Base-by-base conservation (phyloP, 53 echinoderm and acorn worm genomes). In the Temnopleurus reevesii region DNA sequence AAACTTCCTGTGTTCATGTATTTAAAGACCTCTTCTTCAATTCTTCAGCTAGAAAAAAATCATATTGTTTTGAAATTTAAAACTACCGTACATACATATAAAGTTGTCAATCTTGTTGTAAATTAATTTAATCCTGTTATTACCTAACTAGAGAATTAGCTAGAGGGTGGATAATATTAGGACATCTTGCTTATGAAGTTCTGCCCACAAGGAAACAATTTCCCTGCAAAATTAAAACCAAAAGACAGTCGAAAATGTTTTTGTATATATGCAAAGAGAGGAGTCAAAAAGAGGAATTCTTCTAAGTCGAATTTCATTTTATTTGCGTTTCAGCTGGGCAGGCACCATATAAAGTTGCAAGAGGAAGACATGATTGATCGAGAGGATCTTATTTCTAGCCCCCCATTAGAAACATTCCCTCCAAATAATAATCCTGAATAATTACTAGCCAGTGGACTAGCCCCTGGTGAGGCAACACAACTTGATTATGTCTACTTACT, bases 391-490 rank as follows among this genome's bases (percentile, higher is more conserved):
- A 47, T 79, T 79, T 79, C 79, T 30, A 8, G 13, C n/a, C 49
- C 8, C 49, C 79, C 46, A 46, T 79, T 49, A 46, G 46, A 79
- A 49, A 46, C 79, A 47, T 49, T 46, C 49, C 46, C 29, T 79
- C 46, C 47, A 49, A 79, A 47, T 79, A 79, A 46, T 79, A 79
- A 79, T 79, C 79, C 79, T 28, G 79, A 49, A 79, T 79, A 49
- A 79, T 79, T 47, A 79, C 46, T 79, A 18, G 79, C 79, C 79
- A 12, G 17, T 15, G 27, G 79, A 79, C 27, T 79, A 46, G 49
- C 79, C 79, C 43, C 5, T 8, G 46, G 79, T 15, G 46, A 28
- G 46, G 46, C 79, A 79, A 79, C 79, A 79, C 71, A 71, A 38
- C 71, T 71, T 12, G 71, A 71, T 71, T 71, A 38, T 71, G 71